These are phyloP conservation scores for Drosophila mauritiana DNA, from an alignment of 1,140 invertebrate genomes.

Conservation along the genomic window DNA sequence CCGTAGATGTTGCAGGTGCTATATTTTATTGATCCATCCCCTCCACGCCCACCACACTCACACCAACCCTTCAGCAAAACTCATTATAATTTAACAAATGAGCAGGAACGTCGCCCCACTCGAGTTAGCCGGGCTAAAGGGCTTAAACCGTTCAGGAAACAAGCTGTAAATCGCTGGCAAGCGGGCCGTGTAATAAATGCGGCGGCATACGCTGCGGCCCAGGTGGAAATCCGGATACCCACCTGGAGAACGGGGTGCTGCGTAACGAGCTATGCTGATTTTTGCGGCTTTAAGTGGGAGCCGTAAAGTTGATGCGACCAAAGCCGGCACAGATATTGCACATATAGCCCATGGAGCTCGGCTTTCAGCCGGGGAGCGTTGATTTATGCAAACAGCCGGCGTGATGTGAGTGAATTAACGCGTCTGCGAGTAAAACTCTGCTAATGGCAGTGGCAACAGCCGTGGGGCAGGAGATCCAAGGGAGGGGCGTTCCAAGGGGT, in stretches of 20 bases:
- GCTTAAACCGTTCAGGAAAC: slow-evolving; percentile 66
- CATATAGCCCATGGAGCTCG: not conserved
- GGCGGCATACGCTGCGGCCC: slow-evolving; percentile 52
- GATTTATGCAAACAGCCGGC: slow-evolving; percentile 76
- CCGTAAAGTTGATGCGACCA: slow-evolving; percentile 45
- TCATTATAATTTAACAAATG: slow-evolving; percentile 77
- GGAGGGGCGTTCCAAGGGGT: not conserved
- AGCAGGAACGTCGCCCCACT: slow-evolving; percentile 38
- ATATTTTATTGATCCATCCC: slow-evolving; percentile 18
- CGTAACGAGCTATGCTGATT: slow-evolving; percentile 65
- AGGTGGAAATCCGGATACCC: slow-evolving; percentile 41
- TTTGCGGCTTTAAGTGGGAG: slow-evolving; percentile 69
- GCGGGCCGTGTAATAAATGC: slow-evolving; percentile 64
- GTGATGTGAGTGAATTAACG: slow-evolving; percentile 76
- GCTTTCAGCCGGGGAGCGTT: slow-evolving; percentile 16
- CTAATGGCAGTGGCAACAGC: slow-evolving; percentile 72
- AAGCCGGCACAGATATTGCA: slow-evolving; percentile 19
- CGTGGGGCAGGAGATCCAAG: not conserved
- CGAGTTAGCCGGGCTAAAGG: slow-evolving; percentile 61
- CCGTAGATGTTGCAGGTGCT: slow-evolving; percentile 22
- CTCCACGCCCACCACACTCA: not conserved
- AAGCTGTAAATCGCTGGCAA: slow-evolving; percentile 56
- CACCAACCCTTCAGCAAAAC: not conserved
- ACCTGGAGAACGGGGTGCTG: slow-evolving; percentile 34
- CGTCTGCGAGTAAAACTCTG: slow-evolving; percentile 61